phyloP scores from a whole-genome alignment of 2,797 vertebrate species.

The Sebastiscus tertius region DNA sequence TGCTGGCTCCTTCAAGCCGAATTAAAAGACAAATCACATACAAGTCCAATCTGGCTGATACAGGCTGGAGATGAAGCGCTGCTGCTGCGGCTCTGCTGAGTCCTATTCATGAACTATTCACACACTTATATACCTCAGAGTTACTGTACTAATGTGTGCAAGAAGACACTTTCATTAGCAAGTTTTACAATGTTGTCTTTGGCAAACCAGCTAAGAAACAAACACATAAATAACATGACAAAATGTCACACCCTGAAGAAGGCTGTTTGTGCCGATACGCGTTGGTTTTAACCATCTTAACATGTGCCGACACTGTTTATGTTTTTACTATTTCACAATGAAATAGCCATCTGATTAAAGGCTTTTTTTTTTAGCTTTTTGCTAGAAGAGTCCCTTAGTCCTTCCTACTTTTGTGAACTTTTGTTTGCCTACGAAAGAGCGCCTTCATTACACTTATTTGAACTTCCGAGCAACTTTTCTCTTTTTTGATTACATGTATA shows the following conservation, averaged over 20 bases:
- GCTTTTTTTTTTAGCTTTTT: too few species aligned
- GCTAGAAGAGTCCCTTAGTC: too few species aligned
- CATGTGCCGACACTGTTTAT: too few species aligned
- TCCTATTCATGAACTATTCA: neutral
- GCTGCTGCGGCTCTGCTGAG: neutral
- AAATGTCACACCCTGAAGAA: neutral
- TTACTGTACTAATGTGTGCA: neutral
- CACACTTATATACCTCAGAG: neutral
- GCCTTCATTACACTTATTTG: too few species aligned
- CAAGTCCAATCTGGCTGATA: conserved; percentile 4
- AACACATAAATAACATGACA: neutral
- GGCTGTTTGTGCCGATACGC: too few species aligned
- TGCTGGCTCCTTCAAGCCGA: neutral
- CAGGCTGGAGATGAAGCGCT: neutral
- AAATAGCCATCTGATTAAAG: too few species aligned
- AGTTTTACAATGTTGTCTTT: neutral
- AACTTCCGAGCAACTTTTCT: too few species aligned
- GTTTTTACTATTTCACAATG: too few species aligned
- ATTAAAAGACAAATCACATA: conserved; percentile 34
- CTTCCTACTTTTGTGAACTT: too few species aligned
- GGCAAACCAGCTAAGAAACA: neutral
- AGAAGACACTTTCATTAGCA: neutral
- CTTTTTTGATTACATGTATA: too few species aligned
- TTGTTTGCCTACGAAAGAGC: too few species aligned
- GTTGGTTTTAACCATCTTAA: too few species aligned